Percentiles rank a stretch among this genome's conserved stretches.
Conservation (phyloP, 2,888 invertebrate species). For the Leptogaster cylindrica region DNA sequence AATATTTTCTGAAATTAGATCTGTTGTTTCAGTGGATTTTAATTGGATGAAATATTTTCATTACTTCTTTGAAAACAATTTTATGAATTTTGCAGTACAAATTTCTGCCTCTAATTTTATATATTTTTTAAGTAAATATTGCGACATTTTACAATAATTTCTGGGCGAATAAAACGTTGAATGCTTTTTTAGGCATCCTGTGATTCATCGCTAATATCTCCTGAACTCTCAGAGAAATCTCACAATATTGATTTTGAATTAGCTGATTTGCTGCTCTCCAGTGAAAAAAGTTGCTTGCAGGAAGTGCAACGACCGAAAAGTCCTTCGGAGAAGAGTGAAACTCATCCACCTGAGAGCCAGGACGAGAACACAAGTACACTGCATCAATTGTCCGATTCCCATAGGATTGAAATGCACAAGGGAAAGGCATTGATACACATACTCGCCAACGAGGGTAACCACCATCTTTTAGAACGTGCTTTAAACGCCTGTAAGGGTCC, state of each 20-base stretch:
- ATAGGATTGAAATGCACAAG: slow-evolving; percentile 61
- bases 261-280: slow-evolving; percentile 60
- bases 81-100: too few species aligned
- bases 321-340: slow-evolving; percentile 60
- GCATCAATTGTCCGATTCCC: slow-evolving; percentile 60
- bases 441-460: slow-evolving; percentile 77
- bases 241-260: slow-evolving; percentile 62
- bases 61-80: too few species aligned
- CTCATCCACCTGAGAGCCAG: slow-evolving; percentile 55
- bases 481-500: slow-evolving; percentile 67
- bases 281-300: slow-evolving; percentile 59
- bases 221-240: slow-evolving; percentile 60
- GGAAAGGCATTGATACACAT: slow-evolving; percentile 78
- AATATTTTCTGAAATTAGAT: too few species aligned
- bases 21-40: too few species aligned
- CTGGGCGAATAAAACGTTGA: too few species aligned
- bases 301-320: slow-evolving; percentile 59
- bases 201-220: slow-evolving; percentile 61
- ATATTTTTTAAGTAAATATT: not conserved
- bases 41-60: too few species aligned
- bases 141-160: too few species aligned
- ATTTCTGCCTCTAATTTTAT: too few species aligned
- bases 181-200: slow-evolving; percentile 55
- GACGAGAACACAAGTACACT: slow-evolving; percentile 60
- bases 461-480: slow-evolving; percentile 69